Percentiles rank a stretch among this genome's conserved stretches.
phyloP scores from a whole-genome alignment of 2,113 vertebrate genomes.

The Eulacestoma nigropectus region DNA sequence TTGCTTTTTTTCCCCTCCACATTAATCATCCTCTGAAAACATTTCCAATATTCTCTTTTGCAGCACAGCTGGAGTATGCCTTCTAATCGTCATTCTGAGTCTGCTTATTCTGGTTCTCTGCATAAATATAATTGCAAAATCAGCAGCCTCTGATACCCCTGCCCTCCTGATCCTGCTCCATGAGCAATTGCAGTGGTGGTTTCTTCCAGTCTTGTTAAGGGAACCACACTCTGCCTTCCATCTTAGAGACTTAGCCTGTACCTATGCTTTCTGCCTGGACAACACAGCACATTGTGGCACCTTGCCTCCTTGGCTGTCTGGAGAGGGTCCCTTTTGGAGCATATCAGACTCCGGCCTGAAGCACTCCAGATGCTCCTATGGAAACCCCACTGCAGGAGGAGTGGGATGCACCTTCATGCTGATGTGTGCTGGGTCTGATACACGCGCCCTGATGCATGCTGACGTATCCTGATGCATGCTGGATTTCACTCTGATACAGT shows the following conservation, averaged over 20 bases:
- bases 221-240: not conserved
- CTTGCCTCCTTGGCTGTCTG: not conserved
- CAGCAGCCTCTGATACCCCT: not conserved
- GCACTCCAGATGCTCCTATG: not conserved
- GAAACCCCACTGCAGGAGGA: not conserved
- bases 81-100: not conserved
- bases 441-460: not conserved
- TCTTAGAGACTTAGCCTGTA: not conserved
- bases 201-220: not conserved
- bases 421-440: not conserved
- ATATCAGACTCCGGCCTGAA: not conserved
- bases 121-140: not conserved
- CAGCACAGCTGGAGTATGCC: not conserved
- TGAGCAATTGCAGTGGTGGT: rapidly evolving
- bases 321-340: not conserved
- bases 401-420: not conserved
- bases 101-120: not conserved
- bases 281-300: not conserved
- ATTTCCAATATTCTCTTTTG: not conserved
- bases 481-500: not conserved
- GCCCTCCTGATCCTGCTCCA: not conserved
- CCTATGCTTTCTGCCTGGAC: not conserved
- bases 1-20: not conserved
- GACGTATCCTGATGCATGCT: not conserved
- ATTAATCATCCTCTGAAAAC: not conserved